phyloP scores from a whole-genome alignment of 2,888 invertebrate species.

The Anthrax anthrax region DNA sequence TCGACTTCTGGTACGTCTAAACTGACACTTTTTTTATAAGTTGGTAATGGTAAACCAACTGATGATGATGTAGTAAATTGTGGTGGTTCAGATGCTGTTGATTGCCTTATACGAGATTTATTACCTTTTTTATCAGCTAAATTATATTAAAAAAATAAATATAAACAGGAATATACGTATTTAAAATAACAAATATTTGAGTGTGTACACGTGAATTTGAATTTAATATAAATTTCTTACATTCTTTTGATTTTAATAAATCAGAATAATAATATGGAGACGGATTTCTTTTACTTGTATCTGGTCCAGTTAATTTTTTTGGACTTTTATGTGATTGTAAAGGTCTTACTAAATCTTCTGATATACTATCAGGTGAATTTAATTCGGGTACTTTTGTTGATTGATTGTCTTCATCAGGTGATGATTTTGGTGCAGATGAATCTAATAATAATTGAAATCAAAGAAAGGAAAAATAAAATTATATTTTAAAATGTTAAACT shows the following conservation, averaged over 20 bases:
- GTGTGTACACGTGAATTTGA: too few relatives aligned
- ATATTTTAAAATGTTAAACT: too few relatives aligned
- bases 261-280: conserved; percentile 77
- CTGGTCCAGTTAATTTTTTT: conserved; percentile 23
- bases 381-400: conserved; percentile 39
- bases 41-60: conserved; percentile 21
- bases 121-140: conserved; percentile 17
- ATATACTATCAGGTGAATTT: conserved; percentile 56
- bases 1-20: conserved; percentile 51
- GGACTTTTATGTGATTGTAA: conserved; percentile 33
- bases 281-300: conserved; percentile 46
- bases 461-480: too few relatives aligned
- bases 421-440: conserved; percentile 38
- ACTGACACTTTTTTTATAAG: conserved; percentile 57
- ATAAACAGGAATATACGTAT: background rate
- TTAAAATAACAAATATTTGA: too few relatives aligned
- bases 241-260: conserved; percentile 40
- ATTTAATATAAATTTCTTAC: conserved; percentile 4
- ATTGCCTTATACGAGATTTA: conserved; percentile 29
- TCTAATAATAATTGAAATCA: conserved; percentile 30
- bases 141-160: background rate
- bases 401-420: conserved; percentile 43
- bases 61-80: conserved; percentile 25
- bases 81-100: conserved; percentile 37
- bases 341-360: conserved; percentile 37